Base-by-base conservation (phyloP, 2,797 vertebrate species). In the Telmatherina bonti region DNA sequence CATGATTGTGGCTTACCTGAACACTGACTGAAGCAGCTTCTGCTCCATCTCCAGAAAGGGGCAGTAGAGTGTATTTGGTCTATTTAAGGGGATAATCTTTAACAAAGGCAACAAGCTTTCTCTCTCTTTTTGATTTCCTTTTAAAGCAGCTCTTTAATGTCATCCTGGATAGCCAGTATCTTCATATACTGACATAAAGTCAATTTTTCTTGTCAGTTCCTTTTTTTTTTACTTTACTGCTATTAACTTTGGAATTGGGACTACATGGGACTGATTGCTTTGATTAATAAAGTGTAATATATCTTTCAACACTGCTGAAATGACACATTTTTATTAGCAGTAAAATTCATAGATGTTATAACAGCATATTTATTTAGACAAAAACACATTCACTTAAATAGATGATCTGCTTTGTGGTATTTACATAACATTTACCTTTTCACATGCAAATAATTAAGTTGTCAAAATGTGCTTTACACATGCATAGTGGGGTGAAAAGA, bases 401-500 rank as follows among this genome's bases (percentile, higher is more conserved):
- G n/a, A 61, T 45, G 36, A 8, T 58, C 30, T 56, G 56, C n/a
- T 49, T 78, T 24, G 67, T 20, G 43, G 51, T 73, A 69, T 83
- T 85, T 51, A 78, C 45, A 64, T 51, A 2, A 73, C 57, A 62
- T 8, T 5, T 18, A 38, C 18, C 45, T 35, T 16, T 68, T 77
- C 26, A 57, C 54, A 63, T 55, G 0, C 58, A 30, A 35, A 55
- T 26, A 59, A 60, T n/a, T 36, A 57, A 65, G 20, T 56, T 3
- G 27, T 55, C 45, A 61, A 61, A 59, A 20, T 38, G 74, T 51
- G 70, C 53, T 79, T 77, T 79, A 67, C 82, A 90, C 82, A 85
- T 87, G 76, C 49, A 43, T 55, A 72, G 64, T 20, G 2, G 64
- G 84, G 85, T 87, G 88, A 87, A 54, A 75, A 29, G 47, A 67